Percentiles rank a stretch among this genome's conserved stretches.
Conservation (phyloP, 1,140 invertebrate genomes). For the Brachionus calyciflorus region DNA sequence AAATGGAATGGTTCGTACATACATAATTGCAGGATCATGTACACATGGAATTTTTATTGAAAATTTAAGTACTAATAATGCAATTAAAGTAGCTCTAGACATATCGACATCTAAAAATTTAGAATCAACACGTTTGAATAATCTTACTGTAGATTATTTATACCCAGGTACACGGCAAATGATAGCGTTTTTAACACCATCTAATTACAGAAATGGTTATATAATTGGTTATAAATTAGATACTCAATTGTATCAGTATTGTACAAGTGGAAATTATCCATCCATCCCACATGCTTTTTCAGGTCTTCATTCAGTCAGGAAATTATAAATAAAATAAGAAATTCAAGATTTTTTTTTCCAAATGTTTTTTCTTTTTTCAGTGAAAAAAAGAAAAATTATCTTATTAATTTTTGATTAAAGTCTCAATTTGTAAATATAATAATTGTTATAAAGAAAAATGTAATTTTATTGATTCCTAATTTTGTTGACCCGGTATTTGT, state of each 20-base stretch:
- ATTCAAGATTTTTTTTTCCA: not conserved
- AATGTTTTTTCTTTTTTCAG: constrained; percentile 19
- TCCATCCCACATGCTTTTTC: constrained; percentile 5
- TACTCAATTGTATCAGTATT: constrained; percentile 33
- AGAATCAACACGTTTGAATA: constrained; percentile 1
- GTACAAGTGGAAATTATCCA: constrained; percentile 18
- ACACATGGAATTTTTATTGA: constrained; percentile 43
- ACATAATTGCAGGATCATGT: constrained; percentile 9
- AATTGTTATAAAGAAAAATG: too few species aligned
- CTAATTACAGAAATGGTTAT: constrained; percentile 18
- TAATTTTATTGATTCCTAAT: too few species aligned
- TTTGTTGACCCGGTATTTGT: constrained; percentile 10
- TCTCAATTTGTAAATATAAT: too few species aligned
- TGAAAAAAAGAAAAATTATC: too few species aligned
- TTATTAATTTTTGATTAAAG: too few species aligned
- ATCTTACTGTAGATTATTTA: constrained; percentile 17
- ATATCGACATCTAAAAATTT: constrained; percentile 36
- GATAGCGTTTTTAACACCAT: constrained; percentile 17
- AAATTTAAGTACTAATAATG: constrained; percentile 38
- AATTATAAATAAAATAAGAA: not conserved
- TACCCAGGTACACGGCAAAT: constrained; percentile 19
- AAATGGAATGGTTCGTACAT: constrained; percentile 37
- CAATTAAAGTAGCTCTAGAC: constrained; percentile 19
- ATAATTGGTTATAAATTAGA: constrained; percentile 37
- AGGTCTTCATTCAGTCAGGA: constrained; percentile 31